Evolutionary conservation across 1,140 invertebrate species (phyloP).

Genomic region (Teleogryllus occipitalis): DNA sequence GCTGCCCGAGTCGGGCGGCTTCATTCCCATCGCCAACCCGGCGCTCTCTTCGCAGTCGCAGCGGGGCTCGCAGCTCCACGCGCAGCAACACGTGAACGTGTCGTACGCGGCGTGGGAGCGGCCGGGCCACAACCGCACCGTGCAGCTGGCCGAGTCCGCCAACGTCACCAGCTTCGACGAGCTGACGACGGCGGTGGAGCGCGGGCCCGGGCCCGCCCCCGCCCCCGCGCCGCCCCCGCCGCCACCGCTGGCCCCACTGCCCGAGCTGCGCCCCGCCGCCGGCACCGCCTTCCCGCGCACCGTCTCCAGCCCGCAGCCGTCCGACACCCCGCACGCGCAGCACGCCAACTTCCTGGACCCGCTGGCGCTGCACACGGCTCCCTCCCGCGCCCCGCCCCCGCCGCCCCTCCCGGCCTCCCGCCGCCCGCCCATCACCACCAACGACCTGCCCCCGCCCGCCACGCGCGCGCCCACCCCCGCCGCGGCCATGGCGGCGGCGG

Average conservation of each 20-base stretch:
- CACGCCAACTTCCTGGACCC: neutral
- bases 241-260: neutral
- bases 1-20: conserved; percentile 57
- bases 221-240: neutral
- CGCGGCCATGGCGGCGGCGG: too few species aligned
- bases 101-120: conserved; percentile 8
- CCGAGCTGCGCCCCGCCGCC: neutral
- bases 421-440: neutral
- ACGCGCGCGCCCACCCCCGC: too few species aligned
- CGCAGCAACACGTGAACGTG: neutral
- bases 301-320: neutral
- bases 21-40: conserved; percentile 57
- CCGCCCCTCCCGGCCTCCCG: too few species aligned
- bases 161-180: neutral
- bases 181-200: neutral
- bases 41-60: conserved; percentile 21
- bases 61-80: conserved; percentile 4
- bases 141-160: neutral
- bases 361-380: neutral
- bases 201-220: too few species aligned
- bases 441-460: neutral
- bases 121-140: neutral
- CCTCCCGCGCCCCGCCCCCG: too few species aligned
- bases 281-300: neutral
- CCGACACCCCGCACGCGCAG: neutral